Evolutionary conservation across 2,888 invertebrate genomes (phyloP).

Genomic region (Laothoe populi): DNA sequence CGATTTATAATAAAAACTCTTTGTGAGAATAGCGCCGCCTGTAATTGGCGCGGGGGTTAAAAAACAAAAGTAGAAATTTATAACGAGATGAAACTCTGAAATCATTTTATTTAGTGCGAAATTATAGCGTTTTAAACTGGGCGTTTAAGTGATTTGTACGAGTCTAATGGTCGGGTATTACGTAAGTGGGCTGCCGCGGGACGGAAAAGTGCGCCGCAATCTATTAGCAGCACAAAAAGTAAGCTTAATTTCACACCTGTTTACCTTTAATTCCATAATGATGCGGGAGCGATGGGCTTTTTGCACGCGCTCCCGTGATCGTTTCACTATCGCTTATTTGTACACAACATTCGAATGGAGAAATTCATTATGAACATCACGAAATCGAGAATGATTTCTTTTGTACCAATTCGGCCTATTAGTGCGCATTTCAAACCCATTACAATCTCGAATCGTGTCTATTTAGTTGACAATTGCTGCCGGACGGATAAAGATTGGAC

Average conservation of each 20-base stretch:
- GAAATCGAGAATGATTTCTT: conserved; percentile 40
- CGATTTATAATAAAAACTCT: conserved; percentile 65
- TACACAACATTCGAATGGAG: conserved; percentile 42
- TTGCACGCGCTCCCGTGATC: conserved; percentile 62
- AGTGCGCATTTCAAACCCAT: conserved; percentile 26
- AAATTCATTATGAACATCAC: conserved; percentile 48
- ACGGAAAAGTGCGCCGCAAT: conserved; percentile 71
- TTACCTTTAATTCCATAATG: conserved; percentile 80
- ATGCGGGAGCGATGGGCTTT: conserved; percentile 67
- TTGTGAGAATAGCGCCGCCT: conserved; percentile 67
- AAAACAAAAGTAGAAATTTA: conserved; percentile 82
- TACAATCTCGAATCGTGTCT: background rate
- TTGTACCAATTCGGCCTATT: conserved; percentile 24
- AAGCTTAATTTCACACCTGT: conserved; percentile 83
- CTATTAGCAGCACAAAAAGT: conserved; percentile 78
- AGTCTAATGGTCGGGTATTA: conserved; percentile 72
- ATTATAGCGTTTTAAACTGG: conserved; percentile 80
- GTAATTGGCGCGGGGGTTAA: conserved; percentile 70
- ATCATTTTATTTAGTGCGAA: conserved; percentile 82
- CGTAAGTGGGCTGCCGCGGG: conserved; percentile 68
- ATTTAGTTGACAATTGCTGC: conserved; percentile 2
- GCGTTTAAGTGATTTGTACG: conserved; percentile 77
- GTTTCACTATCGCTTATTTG: conserved; percentile 43
- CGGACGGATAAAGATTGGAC: background rate
- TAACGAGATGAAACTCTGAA: conserved; percentile 79